Percentiles rank a stretch among this genome's conserved stretches.
Conservation (phyloP, 2,888 invertebrate genomes). For the Aproaerema taeniolella region DNA sequence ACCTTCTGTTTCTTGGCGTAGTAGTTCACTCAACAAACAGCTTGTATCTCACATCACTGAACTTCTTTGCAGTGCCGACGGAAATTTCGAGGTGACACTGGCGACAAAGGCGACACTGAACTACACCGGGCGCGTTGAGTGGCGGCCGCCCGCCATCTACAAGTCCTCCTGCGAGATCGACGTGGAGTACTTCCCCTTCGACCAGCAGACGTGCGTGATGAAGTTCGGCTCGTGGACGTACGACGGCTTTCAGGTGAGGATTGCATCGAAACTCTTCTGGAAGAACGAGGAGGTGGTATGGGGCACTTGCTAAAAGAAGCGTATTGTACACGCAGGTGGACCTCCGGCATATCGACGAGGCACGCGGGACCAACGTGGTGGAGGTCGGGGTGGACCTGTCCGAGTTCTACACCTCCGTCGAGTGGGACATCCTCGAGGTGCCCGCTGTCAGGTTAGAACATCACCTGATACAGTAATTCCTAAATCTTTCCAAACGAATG, state of each 20-base stretch:
- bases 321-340: conserved; percentile 81
- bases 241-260: conserved; percentile 93
- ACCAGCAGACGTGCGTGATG: conserved; percentile 95
- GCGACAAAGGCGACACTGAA: conserved; percentile 94
- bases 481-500: too few species aligned
- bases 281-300: too few species aligned
- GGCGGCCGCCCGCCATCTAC: conserved; percentile 98
- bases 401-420: conserved; percentile 98
- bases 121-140: conserved; percentile 92
- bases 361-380: conserved; percentile 90
- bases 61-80: conserved; percentile 84
- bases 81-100: conserved; percentile 94
- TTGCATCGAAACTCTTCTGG: too few species aligned
- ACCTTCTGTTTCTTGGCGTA: too few species aligned
- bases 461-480: too few species aligned
- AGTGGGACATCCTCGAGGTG: conserved; percentile 99
- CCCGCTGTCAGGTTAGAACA: conserved; percentile 90
- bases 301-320: too few species aligned
- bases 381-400: conserved; percentile 97
- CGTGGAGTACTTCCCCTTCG: conserved; percentile 95
- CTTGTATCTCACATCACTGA: too few species aligned
- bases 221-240: conserved; percentile 97
- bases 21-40: neutral
- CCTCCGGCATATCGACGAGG: conserved; percentile 93
- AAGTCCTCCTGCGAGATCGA: conserved; percentile 95